Percentiles rank a stretch among this genome's conserved stretches.
Evolutionary conservation across 2,113 vertebrate species (phyloP).

Genomic region (Hippocampus guttulatus): DNA sequence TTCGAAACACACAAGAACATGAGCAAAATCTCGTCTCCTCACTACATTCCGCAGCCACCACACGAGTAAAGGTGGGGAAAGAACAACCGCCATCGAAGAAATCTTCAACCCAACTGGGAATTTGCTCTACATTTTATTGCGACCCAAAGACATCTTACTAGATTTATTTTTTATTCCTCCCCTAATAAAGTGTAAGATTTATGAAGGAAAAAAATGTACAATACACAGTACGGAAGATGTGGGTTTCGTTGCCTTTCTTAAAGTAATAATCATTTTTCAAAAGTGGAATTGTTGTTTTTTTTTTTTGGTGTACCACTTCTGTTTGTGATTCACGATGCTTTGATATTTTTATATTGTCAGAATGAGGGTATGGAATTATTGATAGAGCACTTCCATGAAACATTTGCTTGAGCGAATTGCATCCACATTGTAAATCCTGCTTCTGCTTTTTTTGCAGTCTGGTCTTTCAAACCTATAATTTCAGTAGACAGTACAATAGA

Average conservation of each 20-base stretch:
- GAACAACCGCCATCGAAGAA: conserved; percentile 63
- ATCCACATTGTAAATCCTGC: neutral
- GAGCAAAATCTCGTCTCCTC: conserved; percentile 41
- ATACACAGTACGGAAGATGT: neutral
- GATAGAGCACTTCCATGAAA: neutral
- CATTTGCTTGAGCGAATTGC: neutral
- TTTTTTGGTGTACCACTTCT: neutral
- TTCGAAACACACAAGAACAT: conserved; percentile 27
- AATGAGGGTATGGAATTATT: neutral
- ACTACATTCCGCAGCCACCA: conserved; percentile 3
- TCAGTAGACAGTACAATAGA: no score
- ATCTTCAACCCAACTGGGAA: conserved; percentile 49
- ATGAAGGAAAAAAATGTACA: conserved; percentile 1
- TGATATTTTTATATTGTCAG: neutral
- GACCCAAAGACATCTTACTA: conserved; percentile 29
- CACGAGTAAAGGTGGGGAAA: conserved; percentile 43
- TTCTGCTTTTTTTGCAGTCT: neutral
- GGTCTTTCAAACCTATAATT: neutral
- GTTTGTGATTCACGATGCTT: neutral
- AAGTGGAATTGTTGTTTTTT: neutral
- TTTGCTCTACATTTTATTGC: conserved; percentile 57
- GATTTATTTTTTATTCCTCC: conserved; percentile 29
- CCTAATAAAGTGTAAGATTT: conserved; percentile 11
- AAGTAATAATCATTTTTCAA: no score
- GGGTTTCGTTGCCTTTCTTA: neutral